Conservation (phyloP, 2,797 vertebrate species). For the Botia almorhae region DNA sequence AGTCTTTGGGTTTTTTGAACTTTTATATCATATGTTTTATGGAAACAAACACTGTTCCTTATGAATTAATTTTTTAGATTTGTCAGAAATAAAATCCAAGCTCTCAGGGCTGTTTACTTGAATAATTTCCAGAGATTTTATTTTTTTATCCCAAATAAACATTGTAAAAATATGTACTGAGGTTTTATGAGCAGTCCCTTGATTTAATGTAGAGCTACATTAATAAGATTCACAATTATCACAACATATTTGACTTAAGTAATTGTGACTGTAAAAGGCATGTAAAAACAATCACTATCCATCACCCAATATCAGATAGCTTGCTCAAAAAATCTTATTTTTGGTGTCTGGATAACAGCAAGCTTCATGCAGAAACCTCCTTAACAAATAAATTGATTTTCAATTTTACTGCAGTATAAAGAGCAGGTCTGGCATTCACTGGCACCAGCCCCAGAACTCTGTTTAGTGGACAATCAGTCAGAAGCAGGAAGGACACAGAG, state of each 20-base stretch:
- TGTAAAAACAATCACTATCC: background rate
- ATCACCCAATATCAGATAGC: background rate
- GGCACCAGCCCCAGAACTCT: background rate
- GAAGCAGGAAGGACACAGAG: background rate
- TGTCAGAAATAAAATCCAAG: too few relatives aligned
- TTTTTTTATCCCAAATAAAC: background rate
- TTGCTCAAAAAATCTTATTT: slow-evolving; percentile 7
- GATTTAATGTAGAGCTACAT: background rate
- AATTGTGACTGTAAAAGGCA: slow-evolving; percentile 1
- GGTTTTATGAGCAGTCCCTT: background rate
- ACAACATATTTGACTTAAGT: background rate
- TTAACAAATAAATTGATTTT: background rate
- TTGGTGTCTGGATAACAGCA: background rate
- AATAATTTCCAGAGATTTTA: too few relatives aligned
- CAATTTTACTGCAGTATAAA: background rate
- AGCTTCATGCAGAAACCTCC: background rate
- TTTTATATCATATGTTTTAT: background rate
- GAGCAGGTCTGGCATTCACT: background rate
- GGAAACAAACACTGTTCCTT: background rate
- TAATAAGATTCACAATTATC: background rate
- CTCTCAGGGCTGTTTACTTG: too few relatives aligned
- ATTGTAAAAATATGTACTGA: background rate
- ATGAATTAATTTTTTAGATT: background rate
- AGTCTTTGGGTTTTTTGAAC: too few relatives aligned
- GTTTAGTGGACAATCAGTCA: background rate